Percentiles rank a stretch among this genome's conserved stretches.
Evolutionary conservation across 2,797 vertebrate genomes (phyloP).

Genomic region (Phoxinus dragarum): DNA sequence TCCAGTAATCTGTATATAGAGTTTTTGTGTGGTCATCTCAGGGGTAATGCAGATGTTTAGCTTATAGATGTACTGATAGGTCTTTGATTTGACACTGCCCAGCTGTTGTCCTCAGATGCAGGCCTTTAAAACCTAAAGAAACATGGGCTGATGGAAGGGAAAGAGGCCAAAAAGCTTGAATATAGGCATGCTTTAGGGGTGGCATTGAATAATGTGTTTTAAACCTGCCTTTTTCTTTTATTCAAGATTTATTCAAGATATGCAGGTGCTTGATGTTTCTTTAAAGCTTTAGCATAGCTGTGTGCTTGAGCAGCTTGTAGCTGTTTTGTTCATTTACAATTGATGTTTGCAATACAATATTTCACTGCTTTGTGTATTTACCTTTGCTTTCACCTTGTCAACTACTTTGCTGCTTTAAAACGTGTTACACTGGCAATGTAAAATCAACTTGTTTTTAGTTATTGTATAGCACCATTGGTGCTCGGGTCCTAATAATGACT

Average conservation of each 20-base stretch:
- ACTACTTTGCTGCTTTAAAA: not conserved
- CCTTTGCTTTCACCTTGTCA: not conserved
- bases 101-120: slow-evolving; percentile 26
- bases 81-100: slow-evolving; percentile 24
- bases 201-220: not conserved
- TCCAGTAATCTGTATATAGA: not conserved
- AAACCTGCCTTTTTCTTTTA: not conserved
- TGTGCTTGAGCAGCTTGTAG: not conserved
- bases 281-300: not conserved
- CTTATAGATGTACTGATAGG: slow-evolving; percentile 4
- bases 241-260: not conserved
- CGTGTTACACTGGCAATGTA: not conserved
- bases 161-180: slow-evolving; percentile 2
- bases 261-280: not conserved
- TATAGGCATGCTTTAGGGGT: not conserved
- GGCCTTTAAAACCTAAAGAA: slow-evolving; percentile 20
- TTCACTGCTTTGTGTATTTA: not conserved
- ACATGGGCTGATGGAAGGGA: not conserved
- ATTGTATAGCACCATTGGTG: not conserved
- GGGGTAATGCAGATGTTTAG: slow-evolving; percentile 33
- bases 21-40: not conserved
- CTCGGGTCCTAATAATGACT: not conserved
- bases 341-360: not conserved
- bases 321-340: not conserved
- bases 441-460: not conserved